Evolutionary conservation across 2,113 vertebrate genomes (phyloP).

Genomic region (Corythornis vintsioides): DNA sequence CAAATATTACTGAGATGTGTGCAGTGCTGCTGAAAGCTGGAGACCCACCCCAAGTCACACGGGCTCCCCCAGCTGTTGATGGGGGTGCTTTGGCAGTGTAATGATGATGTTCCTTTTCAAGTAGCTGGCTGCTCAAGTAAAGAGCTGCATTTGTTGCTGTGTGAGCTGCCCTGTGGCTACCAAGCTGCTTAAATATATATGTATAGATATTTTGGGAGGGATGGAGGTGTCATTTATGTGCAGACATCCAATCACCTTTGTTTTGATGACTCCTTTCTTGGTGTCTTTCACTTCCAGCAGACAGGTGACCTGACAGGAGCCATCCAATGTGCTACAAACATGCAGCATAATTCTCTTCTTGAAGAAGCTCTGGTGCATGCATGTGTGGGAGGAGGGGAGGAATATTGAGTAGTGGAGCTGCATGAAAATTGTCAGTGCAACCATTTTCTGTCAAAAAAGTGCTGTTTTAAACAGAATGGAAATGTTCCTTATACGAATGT

Average conservation of each 20-base stretch:
- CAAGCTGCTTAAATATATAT: background rate
- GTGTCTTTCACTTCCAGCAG: background rate
- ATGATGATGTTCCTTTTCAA: accelerated
- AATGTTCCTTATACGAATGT: background rate
- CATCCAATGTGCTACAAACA: background rate
- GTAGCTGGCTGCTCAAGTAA: background rate
- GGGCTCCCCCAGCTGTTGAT: background rate
- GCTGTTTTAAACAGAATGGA: constrained; percentile 31
- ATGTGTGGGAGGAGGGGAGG: constrained; percentile 4
- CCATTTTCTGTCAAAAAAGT: background rate
- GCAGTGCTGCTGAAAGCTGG: background rate
- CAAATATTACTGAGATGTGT: background rate
- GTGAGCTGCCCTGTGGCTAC: background rate
- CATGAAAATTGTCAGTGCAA: constrained; percentile 21
- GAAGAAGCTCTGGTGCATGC: background rate
- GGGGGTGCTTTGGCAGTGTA: background rate
- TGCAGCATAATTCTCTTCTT: background rate
- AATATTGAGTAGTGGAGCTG: background rate
- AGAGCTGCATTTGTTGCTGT: background rate
- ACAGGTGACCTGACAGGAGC: background rate
- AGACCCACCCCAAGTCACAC: background rate
- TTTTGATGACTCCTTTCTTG: background rate
- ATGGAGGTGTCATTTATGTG: background rate
- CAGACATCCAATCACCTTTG: background rate
- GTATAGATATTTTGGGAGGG: background rate